These are phyloP conservation scores for Aldrovandia affinis DNA, from an alignment of 2,797 vertebrate genomes.

Conservation along the genomic window DNA sequence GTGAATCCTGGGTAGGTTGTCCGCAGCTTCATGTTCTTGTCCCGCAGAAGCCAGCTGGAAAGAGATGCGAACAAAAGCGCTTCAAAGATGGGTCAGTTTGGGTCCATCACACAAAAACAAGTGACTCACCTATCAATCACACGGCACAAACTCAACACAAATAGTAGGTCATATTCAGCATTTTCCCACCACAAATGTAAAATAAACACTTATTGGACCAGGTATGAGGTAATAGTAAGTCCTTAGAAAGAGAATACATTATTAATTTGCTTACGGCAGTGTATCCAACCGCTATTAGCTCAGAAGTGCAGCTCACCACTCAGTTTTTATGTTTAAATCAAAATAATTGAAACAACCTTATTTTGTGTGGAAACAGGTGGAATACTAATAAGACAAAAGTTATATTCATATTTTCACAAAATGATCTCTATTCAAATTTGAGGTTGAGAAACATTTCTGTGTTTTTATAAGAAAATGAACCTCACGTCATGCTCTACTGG, in stretches of 20 bases:
- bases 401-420: neutral
- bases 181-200: neutral
- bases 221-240: neutral
- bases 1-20: conserved; percentile 82
- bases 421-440: neutral
- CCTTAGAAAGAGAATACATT: neutral
- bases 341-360: neutral
- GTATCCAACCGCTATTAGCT: neutral
- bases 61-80: conserved; percentile 27
- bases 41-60: conserved; percentile 84
- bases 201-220: neutral
- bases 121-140: neutral
- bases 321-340: neutral
- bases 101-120: neutral
- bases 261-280: neutral
- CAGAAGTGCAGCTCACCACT: neutral
- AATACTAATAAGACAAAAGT: neutral
- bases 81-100: neutral
- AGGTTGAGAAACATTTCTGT: neutral
- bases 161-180: neutral
- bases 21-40: conserved; percentile 80
- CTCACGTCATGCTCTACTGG: too few species aligned
- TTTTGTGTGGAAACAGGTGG: too few species aligned
- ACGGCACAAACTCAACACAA: neutral
- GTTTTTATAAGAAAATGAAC: too few species aligned